These are phyloP conservation scores for Rhea americana DNA, from an alignment of 2,113 vertebrate species.

Conservation along the genomic window DNA sequence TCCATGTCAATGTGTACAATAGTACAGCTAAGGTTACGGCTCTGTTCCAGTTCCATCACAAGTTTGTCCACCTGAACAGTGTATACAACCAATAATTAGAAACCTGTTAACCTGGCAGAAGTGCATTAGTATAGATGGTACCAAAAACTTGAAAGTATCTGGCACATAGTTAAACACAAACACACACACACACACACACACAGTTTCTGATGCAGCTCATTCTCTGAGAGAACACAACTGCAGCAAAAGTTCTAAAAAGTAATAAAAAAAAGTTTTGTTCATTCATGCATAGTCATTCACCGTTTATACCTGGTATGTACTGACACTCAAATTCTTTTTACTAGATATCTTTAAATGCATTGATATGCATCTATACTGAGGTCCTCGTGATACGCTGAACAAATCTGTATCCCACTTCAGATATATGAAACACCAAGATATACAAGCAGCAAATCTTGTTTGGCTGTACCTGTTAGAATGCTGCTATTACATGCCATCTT, in stretches of 20 bases:
- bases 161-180: not conserved
- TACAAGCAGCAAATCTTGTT: no score
- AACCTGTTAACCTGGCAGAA: not conserved
- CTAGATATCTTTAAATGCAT: not conserved
- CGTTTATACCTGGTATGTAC: not conserved
- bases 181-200: no score
- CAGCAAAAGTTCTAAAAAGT: not conserved
- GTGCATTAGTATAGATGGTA: not conserved
- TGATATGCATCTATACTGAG: no score
- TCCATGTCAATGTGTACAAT: slow-evolving; percentile 98
- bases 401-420: no score
- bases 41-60: slow-evolving; percentile 80
- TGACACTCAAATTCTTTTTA: not conserved
- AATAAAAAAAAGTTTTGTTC: fast-evolving
- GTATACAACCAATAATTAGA: not conserved
- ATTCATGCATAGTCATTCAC: not conserved
- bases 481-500: no score
- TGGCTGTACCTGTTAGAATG: no score
- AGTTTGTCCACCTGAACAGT: slow-evolving; percentile 83
- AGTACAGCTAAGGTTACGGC: slow-evolving; percentile 83
- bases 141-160: not conserved
- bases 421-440: no score
- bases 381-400: no score
- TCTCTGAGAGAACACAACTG: not conserved
- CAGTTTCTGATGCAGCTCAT: not conserved